Percentiles rank a stretch among this genome's conserved stretches.
Evolutionary conservation across 1,140 invertebrate species (phyloP).

Genomic region (Orchestia grillus): DNA sequence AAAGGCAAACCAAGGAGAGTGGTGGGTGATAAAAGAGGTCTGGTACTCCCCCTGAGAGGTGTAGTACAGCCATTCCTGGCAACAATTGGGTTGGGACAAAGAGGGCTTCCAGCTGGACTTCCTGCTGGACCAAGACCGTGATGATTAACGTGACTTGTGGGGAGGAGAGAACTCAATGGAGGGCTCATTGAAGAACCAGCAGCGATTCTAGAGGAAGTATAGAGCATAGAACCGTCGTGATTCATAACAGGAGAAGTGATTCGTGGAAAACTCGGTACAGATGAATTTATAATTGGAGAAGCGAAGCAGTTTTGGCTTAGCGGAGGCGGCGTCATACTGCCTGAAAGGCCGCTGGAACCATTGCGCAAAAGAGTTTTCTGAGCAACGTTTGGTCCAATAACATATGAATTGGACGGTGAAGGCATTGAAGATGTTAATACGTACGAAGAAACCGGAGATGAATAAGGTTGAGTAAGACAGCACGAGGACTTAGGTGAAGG

Average conservation of each 20-base stretch:
- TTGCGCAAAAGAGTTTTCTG: constrained; percentile 28
- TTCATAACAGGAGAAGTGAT: constrained; percentile 27
- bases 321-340: not conserved
- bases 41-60: not conserved
- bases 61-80: not conserved
- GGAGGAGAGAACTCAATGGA: constrained; percentile 17
- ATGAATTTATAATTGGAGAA: not conserved
- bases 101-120: not conserved
- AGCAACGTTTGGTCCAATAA: not conserved
- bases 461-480: not conserved
- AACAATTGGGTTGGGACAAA: not conserved
- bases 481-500: not conserved
- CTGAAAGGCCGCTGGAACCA: not conserved
- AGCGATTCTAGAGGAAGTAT: constrained; percentile 45
- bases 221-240: constrained; percentile 29
- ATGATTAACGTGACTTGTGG: not conserved
- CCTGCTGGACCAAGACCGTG: not conserved
- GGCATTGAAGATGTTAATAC: not conserved
- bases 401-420: constrained; percentile 20
- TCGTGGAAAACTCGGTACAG: not conserved
- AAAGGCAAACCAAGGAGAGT: constrained; percentile 11
- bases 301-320: not conserved
- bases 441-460: not conserved
- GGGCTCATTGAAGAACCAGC: constrained; percentile 40
- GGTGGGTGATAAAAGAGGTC: constrained; percentile 15